phyloP scores from a whole-genome alignment of 2,797 vertebrate genomes.

The Hypotaenidia okinawae region DNA sequence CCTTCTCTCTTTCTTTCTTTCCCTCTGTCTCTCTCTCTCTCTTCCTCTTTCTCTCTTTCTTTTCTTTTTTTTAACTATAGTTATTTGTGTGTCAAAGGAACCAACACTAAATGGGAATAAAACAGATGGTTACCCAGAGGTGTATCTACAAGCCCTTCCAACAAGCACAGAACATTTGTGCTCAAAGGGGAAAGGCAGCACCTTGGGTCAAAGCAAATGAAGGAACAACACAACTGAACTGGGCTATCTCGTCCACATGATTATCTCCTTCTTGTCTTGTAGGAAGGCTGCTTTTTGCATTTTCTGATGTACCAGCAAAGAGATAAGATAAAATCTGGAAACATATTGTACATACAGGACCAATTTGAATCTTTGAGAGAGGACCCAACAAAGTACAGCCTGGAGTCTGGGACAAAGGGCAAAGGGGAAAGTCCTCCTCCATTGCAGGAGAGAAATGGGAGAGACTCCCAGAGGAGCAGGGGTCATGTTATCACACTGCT shows the following conservation, averaged over 20 bases:
- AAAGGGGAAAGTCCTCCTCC: too few relatives aligned
- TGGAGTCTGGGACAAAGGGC: neutral
- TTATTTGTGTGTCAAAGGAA: neutral
- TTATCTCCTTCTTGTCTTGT: neutral
- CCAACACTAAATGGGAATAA: neutral
- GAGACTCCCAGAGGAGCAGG: neutral
- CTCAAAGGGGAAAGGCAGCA: neutral
- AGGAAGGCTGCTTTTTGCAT: neutral
- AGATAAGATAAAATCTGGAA: neutral
- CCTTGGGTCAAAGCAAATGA: neutral
- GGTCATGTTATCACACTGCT: neutral
- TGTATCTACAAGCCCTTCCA: neutral
- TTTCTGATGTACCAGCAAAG: neutral
- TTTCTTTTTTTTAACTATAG: neutral
- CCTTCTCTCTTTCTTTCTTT: too few relatives aligned
- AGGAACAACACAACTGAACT: neutral
- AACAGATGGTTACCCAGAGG: neutral
- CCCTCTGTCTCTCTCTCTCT: too few relatives aligned
- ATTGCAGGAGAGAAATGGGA: neutral
- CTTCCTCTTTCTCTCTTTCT: too few relatives aligned
- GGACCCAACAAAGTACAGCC: neutral
- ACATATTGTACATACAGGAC: accelerated
- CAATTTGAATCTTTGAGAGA: neutral
- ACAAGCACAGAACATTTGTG: accelerated
- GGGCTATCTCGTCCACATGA: too few relatives aligned